Evolutionary conservation across 2,888 invertebrate species (phyloP), one percentile per base, ranked within the genome.

Genomic region (Heteromyza rotundicornis): DNA sequence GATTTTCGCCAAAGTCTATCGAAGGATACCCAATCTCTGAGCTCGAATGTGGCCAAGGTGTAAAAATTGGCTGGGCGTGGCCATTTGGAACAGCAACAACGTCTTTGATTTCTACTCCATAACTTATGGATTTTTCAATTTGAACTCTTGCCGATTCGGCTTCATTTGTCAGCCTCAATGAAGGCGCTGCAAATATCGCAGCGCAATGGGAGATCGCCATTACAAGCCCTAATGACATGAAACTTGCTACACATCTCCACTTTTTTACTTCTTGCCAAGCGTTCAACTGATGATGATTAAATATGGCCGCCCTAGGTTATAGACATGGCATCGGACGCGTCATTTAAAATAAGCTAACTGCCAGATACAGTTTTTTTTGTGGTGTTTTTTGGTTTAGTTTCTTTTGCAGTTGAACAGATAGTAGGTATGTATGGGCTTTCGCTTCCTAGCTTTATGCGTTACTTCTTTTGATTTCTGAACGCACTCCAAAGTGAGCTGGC

Each of bases 301-400:
- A 76, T 77, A 74, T 74, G 70, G 75, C 73, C 71, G 78, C 78
- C 78, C 76, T 71, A 72, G 78, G 78, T 74, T 76, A 74, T 72
- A 77, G 77, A 77, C 75, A 75, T 75, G 75, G 74, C 75, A 75
- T 75, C 74, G 75, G 75, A 74, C 74, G 74, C 74, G 74, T 75
- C 74, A 75, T 75, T 75, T 75, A 74, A 74, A 74, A 74, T 73
- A 74, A 74, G 74, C 73, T 74, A 75, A 73, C 71, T 65, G 59
- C 64, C 59, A 27, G 55, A 47, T 59, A 56, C 59, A 55, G 27
- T 58, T 59, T 44, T 51, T 40, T 27, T 44, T 52, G 19, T 20
- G 40, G 3, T 8, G 3, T 40, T 40, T n/a, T 40, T 40, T 40
- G 5, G 40, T 40, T 40, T n/a, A n/a, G n/a, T n/a, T n/a, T n/a